A percentile compares a stretch with the other conserved stretches of the same genome.
Evolutionary conservation across 2,113 vertebrate species (phyloP).

Genomic region (Pampusana beccarii): DNA sequence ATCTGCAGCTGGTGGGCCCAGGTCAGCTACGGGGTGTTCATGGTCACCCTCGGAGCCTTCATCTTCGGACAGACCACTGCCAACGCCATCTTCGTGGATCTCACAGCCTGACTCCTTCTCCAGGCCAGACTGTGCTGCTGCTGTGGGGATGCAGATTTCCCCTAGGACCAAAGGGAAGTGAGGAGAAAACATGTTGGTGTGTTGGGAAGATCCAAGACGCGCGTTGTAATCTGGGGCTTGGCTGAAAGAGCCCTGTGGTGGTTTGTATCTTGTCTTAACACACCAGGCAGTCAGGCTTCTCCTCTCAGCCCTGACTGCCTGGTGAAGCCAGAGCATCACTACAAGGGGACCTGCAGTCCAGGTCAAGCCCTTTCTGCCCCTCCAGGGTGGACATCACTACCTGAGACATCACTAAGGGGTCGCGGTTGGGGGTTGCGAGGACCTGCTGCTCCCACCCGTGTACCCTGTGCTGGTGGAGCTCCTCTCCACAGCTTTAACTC

Average conservation of each 20-base stretch:
- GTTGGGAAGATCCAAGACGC: not conserved
- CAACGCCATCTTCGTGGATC: slow-evolving; percentile 80
- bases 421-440: rapidly evolving
- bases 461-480: not conserved
- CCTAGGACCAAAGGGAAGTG: not conserved
- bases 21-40: slow-evolving; percentile 82
- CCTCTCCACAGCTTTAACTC: not conserved
- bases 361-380: not conserved
- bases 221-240: not conserved
- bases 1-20: slow-evolving; percentile 86
- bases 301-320: not conserved
- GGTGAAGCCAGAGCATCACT: slow-evolving; percentile 9
- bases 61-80: slow-evolving; percentile 89
- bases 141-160: not conserved
- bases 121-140: not conserved
- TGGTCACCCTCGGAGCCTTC: slow-evolving; percentile 86
- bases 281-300: not conserved
- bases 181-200: not conserved
- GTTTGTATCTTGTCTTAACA: not conserved
- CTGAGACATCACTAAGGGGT: not conserved
- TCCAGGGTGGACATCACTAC: not conserved
- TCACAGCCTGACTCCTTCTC: slow-evolving; percentile 67
- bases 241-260: not conserved
- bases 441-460: not conserved
- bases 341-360: not conserved